Conservation (phyloP, 2,888 invertebrate genomes). For the Sarcophaga carnaria region DNA sequence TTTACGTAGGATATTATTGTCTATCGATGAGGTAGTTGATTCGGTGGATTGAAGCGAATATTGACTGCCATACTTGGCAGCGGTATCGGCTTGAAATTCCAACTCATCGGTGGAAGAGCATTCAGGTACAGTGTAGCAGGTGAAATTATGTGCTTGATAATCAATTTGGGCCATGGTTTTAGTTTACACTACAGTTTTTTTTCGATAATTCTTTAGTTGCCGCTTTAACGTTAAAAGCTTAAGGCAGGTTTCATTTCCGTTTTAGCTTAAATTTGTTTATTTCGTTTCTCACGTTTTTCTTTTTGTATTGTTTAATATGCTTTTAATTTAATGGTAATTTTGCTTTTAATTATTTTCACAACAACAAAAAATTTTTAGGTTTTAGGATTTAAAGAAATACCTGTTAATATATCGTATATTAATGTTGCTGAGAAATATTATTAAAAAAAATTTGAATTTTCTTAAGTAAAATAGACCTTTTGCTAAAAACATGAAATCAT, state of each 20-base stretch:
- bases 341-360: no score
- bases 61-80: conserved; percentile 61
- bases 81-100: conserved; percentile 24
- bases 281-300: not conserved
- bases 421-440: no score
- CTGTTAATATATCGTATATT: no score
- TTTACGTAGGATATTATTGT: conserved; percentile 74
- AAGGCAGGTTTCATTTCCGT: no score
- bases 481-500: no score
- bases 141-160: conserved; percentile 76
- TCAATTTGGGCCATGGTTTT: conserved; percentile 77
- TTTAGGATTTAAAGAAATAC: no score
- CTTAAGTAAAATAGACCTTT: no score
- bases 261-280: conserved; percentile 13
- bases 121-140: conserved; percentile 81
- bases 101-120: conserved; percentile 75
- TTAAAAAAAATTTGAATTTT: no score
- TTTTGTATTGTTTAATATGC: conserved; percentile 11
- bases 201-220: conserved; percentile 8
- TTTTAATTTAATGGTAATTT: no score
- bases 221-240: not conserved
- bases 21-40: conserved; percentile 74
- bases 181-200: not conserved
- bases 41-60: conserved; percentile 74
- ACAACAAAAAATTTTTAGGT: no score